Base-by-base conservation (phyloP, 2,888 invertebrate genomes). In the Candidula unifasciata region DNA sequence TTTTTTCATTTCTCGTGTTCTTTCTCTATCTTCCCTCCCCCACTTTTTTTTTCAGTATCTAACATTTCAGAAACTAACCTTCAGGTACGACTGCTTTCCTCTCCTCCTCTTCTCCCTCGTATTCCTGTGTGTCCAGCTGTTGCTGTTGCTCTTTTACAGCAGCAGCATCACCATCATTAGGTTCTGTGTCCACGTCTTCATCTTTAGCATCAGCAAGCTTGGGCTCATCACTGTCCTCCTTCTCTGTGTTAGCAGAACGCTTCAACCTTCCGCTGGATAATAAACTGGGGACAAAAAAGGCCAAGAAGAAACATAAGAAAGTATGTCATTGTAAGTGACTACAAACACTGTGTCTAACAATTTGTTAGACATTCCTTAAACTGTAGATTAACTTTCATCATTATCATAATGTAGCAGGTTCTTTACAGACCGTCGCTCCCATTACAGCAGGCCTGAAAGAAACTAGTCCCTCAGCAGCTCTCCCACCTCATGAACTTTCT, bases 81-180 rank as follows among this genome's bases (percentile, higher is more conserved):
- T 83, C 79, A 21, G 82, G 69, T 1, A 76, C 85, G 68, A 82
- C 87, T 88, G 88, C 93, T 87, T 90, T 86, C 77, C 78, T 87
- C 35, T 94, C 94, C 27, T 93, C 93, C 3, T 95, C 95, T 88
- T 95, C 92, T 64, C 91, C 94, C 21, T 95, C 85, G 92, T 93
- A 91, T 85, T 91, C 93, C 44, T 90, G 91, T 18, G 91, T 91
- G 89, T 89, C 93, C 87, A 88, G 83, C 77, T 87, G 89, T 64
- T 87, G 87, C 82, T 86, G 80, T 85, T 87, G 86, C 52, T 88
- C 89, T 80, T 90, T 91, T 35, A 88, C 89, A 30, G 95, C 95
- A 81, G 95, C 96, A 88, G 96, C 96, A 90, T 96, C 96, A 87
- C 95, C 96, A 88, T 95, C 95, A 90, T 96, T 95, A 89, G 94